Base-by-base conservation (phyloP, 2,113 vertebrate species). In the Lates calcarifer region DNA sequence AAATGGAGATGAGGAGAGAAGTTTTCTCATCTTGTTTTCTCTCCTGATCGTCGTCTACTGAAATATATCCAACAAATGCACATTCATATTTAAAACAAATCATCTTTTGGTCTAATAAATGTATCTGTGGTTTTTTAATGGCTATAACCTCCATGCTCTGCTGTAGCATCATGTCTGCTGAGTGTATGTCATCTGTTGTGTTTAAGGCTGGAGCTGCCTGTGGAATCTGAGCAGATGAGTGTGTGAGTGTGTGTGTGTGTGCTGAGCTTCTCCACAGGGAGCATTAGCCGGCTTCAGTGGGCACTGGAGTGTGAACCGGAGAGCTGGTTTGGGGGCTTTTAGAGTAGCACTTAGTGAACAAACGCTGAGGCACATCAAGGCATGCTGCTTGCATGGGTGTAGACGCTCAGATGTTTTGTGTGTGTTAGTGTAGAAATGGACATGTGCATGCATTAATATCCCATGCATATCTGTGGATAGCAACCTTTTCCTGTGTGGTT, bases 261-360 rank as follows among this genome's bases (percentile, higher is more conserved):
- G 29, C 22, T 1, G 49, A 47, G 76, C 31, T 15, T 74, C 64
- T 90, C 81, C 51, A 55, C 43, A 22, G 84, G 83, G 80, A 85
- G 71, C 87, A 71, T 87, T 71, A 87, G 66, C 49, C 11, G 60
- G 64, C 76, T 79, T 35, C 70, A 33, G 62, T 13, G 47, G 76
- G 53, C 82, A 74, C 66, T 77, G 73, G 86, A 85, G 84, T 82
- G 88, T 90, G 84, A 89, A 68, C 56, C 63, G 81, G 14, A 76
- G 82, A 47, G 74, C 69, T 35, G 57, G 75, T 85, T 60, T 51
- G 64, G 78, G 75, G 60, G 84, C 84, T 85, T 85, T 85, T 57
- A 81, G 85, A 81, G 81, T 13, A 57, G 43, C 86, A 87, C 87
- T 88, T 70, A 65, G 55, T 18, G 72, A 74, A 82, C 65, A 77